A percentile compares a stretch with the other conserved stretches of the same genome.
Conservation (phyloP, 2,888 invertebrate species). For the Acronicta leporina region DNA sequence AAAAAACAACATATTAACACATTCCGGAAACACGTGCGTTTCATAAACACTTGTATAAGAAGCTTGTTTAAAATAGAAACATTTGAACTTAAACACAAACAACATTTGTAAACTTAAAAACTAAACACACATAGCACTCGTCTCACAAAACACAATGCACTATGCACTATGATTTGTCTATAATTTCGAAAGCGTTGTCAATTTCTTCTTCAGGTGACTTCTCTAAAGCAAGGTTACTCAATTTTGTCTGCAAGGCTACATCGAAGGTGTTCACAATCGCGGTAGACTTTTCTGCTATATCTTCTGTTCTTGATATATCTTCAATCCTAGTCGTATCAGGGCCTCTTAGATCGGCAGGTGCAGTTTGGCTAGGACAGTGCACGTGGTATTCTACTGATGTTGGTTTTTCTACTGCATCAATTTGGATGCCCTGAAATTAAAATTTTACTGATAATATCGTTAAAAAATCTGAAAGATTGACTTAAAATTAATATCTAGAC, state of each 20-base stretch:
- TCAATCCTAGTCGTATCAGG: conserved; percentile 36
- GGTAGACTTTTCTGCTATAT: conserved; percentile 13
- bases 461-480: no score
- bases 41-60: no score
- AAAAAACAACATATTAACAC: no score
- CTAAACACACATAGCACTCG: neutral
- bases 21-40: no score
- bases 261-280: conserved; percentile 19
- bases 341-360: conserved; percentile 37
- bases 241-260: conserved; percentile 34
- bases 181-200: conserved; percentile 80
- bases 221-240: conserved; percentile 30
- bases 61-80: no score
- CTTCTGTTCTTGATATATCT: conserved; percentile 5
- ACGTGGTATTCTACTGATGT: conserved; percentile 77
- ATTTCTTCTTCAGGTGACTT: conserved; percentile 83
- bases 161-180: conserved; percentile 74
- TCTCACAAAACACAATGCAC: neutral
- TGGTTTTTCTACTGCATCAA: conserved; percentile 68
- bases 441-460: neutral
- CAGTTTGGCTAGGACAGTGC: conserved; percentile 51
- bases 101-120: neutral
- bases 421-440: conserved; percentile 62
- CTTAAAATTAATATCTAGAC: no score
- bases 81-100: no score